These are phyloP conservation scores for Lamellibrachia satsuma DNA, from an alignment of 2,888 invertebrate genomes.

Conservation along the genomic window DNA sequence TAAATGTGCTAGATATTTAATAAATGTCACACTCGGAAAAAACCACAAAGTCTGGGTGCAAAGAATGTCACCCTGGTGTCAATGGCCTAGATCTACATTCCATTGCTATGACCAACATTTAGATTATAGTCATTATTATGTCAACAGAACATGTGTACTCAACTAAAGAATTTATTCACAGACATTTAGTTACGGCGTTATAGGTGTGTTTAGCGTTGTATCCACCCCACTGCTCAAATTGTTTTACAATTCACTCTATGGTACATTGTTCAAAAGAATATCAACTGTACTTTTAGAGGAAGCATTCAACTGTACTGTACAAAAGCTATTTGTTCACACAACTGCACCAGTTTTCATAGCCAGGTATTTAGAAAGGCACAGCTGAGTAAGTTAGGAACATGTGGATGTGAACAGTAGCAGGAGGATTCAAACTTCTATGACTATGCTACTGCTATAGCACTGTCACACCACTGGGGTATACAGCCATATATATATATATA, in stretches of 20 bases:
- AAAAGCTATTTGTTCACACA: neutral
- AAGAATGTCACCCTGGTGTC: neutral
- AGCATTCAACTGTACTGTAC: neutral
- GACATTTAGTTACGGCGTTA: neutral
- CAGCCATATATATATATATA: neutral
- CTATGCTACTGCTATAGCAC: no score
- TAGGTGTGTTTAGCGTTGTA: neutral
- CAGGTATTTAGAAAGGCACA: neutral
- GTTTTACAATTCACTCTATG: no score
- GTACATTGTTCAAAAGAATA: neutral
- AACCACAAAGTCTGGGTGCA: neutral
- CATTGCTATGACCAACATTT: neutral
- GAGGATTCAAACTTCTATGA: neutral
- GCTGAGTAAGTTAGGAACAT: neutral
- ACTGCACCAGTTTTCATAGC: neutral
- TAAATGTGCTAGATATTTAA: no score
- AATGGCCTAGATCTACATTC: neutral
- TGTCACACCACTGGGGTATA: neutral
- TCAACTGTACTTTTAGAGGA: neutral
- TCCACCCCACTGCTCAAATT: neutral
- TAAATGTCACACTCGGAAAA: neutral
- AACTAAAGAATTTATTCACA: neutral
- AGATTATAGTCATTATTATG: neutral
- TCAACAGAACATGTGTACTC: neutral
- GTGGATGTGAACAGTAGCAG: neutral